Base-by-base conservation (phyloP, 23 tunicate genomes). In the Phallusia fumigata region DNA sequence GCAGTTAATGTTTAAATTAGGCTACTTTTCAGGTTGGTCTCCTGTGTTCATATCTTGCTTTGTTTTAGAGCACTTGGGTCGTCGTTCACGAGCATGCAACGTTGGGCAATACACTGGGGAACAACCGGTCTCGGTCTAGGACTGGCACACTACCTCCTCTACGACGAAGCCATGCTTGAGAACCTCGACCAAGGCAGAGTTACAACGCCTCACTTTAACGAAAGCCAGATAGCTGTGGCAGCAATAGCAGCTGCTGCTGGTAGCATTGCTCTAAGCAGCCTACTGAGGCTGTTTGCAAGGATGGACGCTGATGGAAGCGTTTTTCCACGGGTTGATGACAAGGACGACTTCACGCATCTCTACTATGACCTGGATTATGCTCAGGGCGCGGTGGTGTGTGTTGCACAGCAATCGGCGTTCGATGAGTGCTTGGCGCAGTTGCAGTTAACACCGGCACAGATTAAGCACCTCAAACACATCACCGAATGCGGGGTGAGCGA, bases 301-400 rank as follows among this genome's bases (percentile, higher is more conserved):
- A 5, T 32, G 2, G 26, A 52, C 26, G 74, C 87, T 13, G 84
- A 82, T 28, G 87, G 86, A 30, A 73, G 50, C 2, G 72, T 28
- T 30, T 84, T 82, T 85, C 84, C 87, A 2, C 84, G 93, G 6
- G 87, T 88, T 13, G 97, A 93, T 40, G 93, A 93, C 32, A 93
- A 88, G 81, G 89, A 88, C 34, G 97, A 93, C 82, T 85, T 93
- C 32, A 35, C 75, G 32, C 97, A 93, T 52, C 49, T 93, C 2
- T 80, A 88, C 84, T 76, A 75, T 18, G 73, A 80, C 0, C 77
- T 93, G 78, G 81, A 53, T 22, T 93, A 33, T 49, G 86, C 81
- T 10, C 45, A 76, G 0, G 97, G 97, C 19, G 97, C 97, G 0
- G 97, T 93, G 34, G 87, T 93, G 18, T 64, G 40, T 18, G n/a